phyloP scores from a whole-genome alignment of 2,113 vertebrate species.

The Platichthys flesus region DNA sequence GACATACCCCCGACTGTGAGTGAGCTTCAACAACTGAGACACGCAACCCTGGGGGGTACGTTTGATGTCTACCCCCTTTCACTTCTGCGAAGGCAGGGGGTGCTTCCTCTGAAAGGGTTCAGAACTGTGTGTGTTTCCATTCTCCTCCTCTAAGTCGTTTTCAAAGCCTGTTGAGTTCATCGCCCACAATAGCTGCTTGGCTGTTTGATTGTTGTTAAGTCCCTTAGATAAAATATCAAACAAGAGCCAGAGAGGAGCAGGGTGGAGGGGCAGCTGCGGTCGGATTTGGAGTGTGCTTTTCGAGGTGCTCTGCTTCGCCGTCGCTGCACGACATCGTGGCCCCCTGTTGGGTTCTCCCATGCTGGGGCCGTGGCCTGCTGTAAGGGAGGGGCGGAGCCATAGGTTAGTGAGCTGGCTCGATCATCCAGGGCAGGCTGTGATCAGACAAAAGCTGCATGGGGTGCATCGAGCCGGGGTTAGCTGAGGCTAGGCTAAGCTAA shows the following conservation, averaged over 20 bases:
- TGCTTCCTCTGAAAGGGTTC: conserved; percentile 64
- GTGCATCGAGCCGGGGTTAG: conserved; percentile 46
- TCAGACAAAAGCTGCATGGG: conserved; percentile 77
- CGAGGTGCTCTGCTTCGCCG: conserved; percentile 40
- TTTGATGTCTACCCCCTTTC: conserved; percentile 76
- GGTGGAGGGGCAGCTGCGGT: conserved; percentile 7
- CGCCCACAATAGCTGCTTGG: conserved; percentile 66
- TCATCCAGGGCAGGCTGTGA: conserved; percentile 67
- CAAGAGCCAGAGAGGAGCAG: conserved; percentile 39
- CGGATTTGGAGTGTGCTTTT: conserved; percentile 56
- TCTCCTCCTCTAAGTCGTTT: conserved; percentile 71
- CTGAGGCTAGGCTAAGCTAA: conserved; percentile 46
- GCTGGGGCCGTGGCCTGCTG: conserved; percentile 47
- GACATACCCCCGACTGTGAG: conserved; percentile 78
- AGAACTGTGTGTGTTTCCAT: conserved; percentile 62
- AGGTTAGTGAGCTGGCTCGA: conserved; percentile 64
- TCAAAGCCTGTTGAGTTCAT: conserved; percentile 74
- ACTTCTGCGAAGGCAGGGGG: conserved; percentile 52
- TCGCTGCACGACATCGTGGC: conserved; percentile 55
- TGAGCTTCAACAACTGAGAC: conserved; percentile 67
- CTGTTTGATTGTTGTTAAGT: conserved; percentile 76
- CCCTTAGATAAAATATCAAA: conserved; percentile 81
- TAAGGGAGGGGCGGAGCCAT: conserved; percentile 20
- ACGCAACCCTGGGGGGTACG: conserved; percentile 67
- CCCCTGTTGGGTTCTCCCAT: conserved; percentile 71